A percentile compares a stretch with the other conserved stretches of the same genome.
Evolutionary conservation across 2,113 vertebrate genomes (phyloP).

Genomic region (Laticauda colubrina): DNA sequence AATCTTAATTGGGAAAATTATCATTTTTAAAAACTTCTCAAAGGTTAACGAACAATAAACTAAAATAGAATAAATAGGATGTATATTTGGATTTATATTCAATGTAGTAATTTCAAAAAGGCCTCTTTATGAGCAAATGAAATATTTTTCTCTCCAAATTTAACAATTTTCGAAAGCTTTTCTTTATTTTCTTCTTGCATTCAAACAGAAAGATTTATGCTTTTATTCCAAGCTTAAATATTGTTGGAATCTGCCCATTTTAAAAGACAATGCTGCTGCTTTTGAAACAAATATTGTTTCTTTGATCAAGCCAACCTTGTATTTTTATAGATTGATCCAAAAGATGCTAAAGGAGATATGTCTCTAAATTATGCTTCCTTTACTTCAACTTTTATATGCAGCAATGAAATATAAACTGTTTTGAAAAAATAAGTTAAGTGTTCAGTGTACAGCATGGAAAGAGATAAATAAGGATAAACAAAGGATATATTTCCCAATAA

Average conservation of each 20-base stretch:
- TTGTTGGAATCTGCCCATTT: neutral
- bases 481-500: neutral
- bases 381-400: neutral
- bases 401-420: neutral
- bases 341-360: neutral
- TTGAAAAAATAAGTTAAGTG: neutral
- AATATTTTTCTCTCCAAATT: neutral
- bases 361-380: neutral
- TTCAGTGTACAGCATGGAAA: neutral
- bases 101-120: neutral
- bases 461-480: neutral
- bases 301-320: neutral
- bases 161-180: neutral
- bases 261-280: neutral
- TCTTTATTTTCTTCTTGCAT: neutral
- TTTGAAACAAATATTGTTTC: neutral
- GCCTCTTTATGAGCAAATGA: neutral
- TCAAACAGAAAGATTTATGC: neutral
- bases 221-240: neutral
- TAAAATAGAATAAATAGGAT: neutral
- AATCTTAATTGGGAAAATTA: neutral
- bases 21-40: neutral
- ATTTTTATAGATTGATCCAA: neutral
- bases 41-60: neutral
- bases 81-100: neutral